Conservation (phyloP, 2,888 invertebrate genomes). For the Sesamia inferens region DNA sequence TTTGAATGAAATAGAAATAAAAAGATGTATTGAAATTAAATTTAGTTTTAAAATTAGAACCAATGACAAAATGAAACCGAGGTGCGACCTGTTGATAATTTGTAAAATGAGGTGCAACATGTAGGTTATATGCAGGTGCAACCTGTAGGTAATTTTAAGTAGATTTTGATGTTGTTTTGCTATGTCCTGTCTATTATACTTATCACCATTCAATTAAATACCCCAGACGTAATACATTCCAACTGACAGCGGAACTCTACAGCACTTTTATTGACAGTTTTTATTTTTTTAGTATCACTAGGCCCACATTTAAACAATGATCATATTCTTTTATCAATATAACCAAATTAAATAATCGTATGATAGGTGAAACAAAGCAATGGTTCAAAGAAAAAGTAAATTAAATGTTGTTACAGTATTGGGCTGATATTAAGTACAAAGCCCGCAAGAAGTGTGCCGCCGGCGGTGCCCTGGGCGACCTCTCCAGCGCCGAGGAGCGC, state of each 20-base stretch:
- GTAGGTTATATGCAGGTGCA: too few relatives aligned
- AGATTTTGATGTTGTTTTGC: not conserved
- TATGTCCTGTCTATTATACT: not conserved
- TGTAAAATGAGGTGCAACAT: too few relatives aligned
- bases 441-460: slow-evolving; percentile 85
- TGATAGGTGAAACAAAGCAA: not conserved
- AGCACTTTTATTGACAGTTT: too few relatives aligned
- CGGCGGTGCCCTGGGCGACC: slow-evolving; percentile 82
- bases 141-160: not conserved
- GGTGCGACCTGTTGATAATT: not conserved
- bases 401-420: slow-evolving; percentile 75
- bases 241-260: not conserved
- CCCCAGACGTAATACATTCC: not conserved
- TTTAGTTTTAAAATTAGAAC: too few relatives aligned
- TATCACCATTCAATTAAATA: too few relatives aligned
- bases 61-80: not conserved
- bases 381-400: not conserved
- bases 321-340: not conserved
- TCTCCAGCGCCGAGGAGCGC: slow-evolving; percentile 82
- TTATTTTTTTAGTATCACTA: not conserved
- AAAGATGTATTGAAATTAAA: too few relatives aligned
- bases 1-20: too few relatives aligned
- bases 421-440: slow-evolving; percentile 87
- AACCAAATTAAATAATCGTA: not conserved
- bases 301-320: not conserved